phyloP scores from a whole-genome alignment of 2,113 vertebrate genomes.

The Chaetodon auriga region DNA sequence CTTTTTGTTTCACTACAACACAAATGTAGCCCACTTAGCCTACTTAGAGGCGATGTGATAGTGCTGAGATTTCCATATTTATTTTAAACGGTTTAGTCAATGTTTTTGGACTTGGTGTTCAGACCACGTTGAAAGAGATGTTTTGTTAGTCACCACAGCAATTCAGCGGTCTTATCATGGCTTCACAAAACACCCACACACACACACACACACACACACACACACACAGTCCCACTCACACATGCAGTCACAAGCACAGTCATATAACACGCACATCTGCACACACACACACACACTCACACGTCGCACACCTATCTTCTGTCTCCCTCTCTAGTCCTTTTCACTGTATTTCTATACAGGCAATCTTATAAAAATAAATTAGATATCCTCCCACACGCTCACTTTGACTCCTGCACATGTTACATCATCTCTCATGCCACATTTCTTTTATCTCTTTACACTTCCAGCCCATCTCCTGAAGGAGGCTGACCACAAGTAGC shows the following conservation, averaged over 20 bases:
- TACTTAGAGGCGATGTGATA: background rate
- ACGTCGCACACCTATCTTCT: conserved; percentile 42
- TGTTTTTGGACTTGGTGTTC: conserved; percentile 54
- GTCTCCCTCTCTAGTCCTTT: conserved; percentile 40
- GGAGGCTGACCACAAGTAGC: conserved; percentile 41
- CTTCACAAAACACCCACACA: conserved; percentile 68
- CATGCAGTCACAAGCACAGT: conserved; percentile 36
- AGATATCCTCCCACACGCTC: conserved; percentile 70
- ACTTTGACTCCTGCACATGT: conserved; percentile 78
- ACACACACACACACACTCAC: conserved; percentile 1
- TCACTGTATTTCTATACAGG: conserved; percentile 57
- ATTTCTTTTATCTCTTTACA: conserved; percentile 53
- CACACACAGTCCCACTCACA: conserved; percentile 52
- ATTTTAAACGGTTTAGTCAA: conserved; percentile 37
- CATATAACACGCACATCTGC: conserved; percentile 50
- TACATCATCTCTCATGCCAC: conserved; percentile 79
- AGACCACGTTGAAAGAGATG: conserved; percentile 42
- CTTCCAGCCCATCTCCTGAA: conserved; percentile 46
- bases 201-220: conserved; percentile 70
- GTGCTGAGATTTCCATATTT: conserved; percentile 24
- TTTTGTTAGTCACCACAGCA: conserved; percentile 65
- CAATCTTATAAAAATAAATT: conserved; percentile 70
- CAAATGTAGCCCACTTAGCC: conserved; percentile 24
- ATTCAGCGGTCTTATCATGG: conserved; percentile 59
- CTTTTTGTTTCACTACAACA: conserved; percentile 1